These are phyloP conservation scores for Sebastes itinus DNA, from an alignment of 2,797 vertebrate genomes.

Conservation along the genomic window DNA sequence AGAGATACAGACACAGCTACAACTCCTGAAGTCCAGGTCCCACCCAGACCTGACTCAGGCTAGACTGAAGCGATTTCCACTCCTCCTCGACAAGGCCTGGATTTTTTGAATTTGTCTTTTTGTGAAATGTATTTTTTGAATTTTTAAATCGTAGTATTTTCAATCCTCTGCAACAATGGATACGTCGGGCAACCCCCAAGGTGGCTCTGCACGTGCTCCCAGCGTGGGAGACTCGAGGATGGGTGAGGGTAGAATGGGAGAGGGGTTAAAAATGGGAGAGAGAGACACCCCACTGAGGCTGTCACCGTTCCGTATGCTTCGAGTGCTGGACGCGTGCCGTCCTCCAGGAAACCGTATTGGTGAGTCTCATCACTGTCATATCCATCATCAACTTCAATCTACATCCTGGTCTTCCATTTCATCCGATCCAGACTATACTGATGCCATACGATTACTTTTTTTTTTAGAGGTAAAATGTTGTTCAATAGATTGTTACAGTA, in stretches of 20 bases:
- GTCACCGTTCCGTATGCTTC: constrained; percentile 82
- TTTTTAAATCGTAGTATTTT: constrained; percentile 9
- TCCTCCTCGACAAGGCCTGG: neutral
- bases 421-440: neutral
- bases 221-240: constrained; percentile 52
- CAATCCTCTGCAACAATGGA: constrained; percentile 48
- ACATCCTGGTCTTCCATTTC: neutral
- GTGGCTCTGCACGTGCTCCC: constrained; percentile 38
- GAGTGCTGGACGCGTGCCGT: constrained; percentile 79
- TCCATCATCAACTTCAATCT: neutral
- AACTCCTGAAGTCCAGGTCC: constrained; percentile 7
- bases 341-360: constrained; percentile 78
- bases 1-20: neutral
- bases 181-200: constrained; percentile 55
- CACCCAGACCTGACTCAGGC: neutral
- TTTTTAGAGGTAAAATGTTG: neutral
- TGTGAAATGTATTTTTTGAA: constrained; percentile 15
- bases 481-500: neutral
- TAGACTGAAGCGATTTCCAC: constrained; percentile 9
- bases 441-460: neutral
- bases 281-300: constrained; percentile 73
- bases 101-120: neutral
- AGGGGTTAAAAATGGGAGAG: constrained; percentile 67
- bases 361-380: constrained; percentile 62
- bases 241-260: constrained; percentile 55